Conservation (phyloP, 2,797 vertebrate species). For the Bryconaethiops microstoma region DNA sequence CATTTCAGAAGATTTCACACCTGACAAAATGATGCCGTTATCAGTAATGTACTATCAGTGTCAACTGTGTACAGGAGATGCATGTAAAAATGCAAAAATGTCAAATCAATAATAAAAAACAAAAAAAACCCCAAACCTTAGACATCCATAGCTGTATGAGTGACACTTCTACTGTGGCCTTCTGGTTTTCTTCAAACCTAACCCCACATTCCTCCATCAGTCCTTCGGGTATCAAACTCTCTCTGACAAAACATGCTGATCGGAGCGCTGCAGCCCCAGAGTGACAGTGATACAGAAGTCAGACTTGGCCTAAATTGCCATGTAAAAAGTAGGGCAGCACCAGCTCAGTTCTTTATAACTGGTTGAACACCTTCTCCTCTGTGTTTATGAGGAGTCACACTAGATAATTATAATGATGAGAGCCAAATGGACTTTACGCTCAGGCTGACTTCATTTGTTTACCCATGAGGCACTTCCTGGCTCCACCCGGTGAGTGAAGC, state of each 20-base stretch:
- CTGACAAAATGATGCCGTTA: too few relatives aligned
- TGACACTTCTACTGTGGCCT: background rate
- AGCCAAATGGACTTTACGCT: constrained; percentile 1
- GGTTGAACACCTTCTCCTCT: background rate
- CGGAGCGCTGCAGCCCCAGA: background rate
- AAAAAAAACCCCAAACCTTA: background rate
- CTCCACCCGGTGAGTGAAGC: background rate
- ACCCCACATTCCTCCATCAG: background rate
- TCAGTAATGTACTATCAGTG: too few relatives aligned
- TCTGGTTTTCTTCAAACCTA: background rate
- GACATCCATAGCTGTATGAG: background rate
- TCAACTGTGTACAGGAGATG: too few relatives aligned
- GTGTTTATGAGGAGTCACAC: background rate
- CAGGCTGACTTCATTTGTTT: background rate
- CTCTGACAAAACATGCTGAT: background rate
- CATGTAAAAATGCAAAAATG: too few relatives aligned
- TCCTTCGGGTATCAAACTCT: background rate
- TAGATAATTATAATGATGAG: background rate
- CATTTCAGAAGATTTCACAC: too few relatives aligned
- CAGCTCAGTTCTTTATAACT: background rate
- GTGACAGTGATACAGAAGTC: background rate
- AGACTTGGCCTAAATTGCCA: background rate
- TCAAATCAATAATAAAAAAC: too few relatives aligned
- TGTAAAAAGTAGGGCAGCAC: background rate
- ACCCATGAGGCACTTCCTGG: background rate